phyloP scores from a whole-genome alignment of 2,113 vertebrate species.

The Micronisus gabar region DNA sequence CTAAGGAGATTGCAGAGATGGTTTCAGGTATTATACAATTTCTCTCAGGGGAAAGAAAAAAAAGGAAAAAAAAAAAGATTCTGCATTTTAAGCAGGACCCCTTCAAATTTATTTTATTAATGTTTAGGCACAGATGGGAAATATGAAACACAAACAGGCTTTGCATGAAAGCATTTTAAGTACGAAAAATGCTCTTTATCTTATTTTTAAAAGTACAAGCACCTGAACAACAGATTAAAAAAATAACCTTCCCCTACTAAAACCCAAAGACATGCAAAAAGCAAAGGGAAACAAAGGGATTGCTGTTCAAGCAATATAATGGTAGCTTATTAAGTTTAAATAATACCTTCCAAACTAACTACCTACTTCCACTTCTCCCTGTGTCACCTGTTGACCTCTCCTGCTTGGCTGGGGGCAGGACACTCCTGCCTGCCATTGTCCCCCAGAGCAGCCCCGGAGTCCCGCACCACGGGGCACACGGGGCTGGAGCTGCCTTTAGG shows the following conservation, averaged over 20 bases:
- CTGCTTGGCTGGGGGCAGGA: neutral
- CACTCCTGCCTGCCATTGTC: slow-evolving; percentile 45
- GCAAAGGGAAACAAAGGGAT: slow-evolving; percentile 65
- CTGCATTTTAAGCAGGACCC: neutral
- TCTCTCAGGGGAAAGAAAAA: neutral
- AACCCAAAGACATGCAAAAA: neutral
- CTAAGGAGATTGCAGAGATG: neutral
- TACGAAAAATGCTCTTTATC: slow-evolving; percentile 10
- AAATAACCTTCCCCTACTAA: neutral
- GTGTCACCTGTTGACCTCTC: slow-evolving; percentile 72
- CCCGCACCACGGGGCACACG: neutral
- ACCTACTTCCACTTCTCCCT: slow-evolving; percentile 40
- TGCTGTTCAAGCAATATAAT: slow-evolving; percentile 69
- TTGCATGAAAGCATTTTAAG: neutral
- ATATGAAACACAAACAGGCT: neutral
- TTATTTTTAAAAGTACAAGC: neutral
- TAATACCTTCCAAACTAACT: slow-evolving; percentile 68
- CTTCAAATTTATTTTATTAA: slow-evolving; percentile 3
- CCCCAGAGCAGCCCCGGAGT: neutral
- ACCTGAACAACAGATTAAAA: neutral
- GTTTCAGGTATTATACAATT: neutral
- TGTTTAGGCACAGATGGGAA: slow-evolving; percentile 6
- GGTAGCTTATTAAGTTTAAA: slow-evolving; percentile 68
- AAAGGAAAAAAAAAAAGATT: neutral
- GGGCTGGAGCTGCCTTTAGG: neutral